Percentiles rank a stretch among this genome's conserved stretches.
phyloP scores from a whole-genome alignment of 2,888 invertebrate genomes.

The Drosophila paramelanica region DNA sequence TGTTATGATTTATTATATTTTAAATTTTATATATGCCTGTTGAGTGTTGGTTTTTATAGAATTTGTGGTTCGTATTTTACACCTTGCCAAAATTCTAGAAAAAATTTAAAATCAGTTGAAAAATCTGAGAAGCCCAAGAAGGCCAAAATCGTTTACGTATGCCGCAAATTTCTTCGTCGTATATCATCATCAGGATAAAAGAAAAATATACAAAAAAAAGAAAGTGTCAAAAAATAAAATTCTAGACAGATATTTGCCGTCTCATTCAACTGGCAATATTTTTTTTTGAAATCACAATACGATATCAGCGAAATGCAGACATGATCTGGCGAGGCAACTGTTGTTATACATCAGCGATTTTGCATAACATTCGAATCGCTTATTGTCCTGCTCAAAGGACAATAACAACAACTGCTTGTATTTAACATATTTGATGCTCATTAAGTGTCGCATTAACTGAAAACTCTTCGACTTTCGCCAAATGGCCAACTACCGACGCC shows the following conservation, averaged over 20 bases:
- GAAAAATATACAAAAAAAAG: no score
- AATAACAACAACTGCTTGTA: conserved; percentile 44
- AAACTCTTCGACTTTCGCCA: conserved; percentile 49
- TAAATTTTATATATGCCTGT: neutral
- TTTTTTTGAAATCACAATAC: conserved; percentile 6
- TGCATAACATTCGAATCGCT: conserved; percentile 37
- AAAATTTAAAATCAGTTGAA: no score
- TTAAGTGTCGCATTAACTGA: conserved; percentile 67
- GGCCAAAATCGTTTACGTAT: no score
- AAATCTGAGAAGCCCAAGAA: no score
- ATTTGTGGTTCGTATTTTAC: neutral
- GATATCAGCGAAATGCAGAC: conserved; percentile 25
- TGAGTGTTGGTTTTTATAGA: neutral
- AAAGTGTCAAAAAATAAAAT: neutral
- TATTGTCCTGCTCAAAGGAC: conserved; percentile 20
- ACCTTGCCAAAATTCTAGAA: neutral
- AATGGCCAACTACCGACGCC: conserved; percentile 49
- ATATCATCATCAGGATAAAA: no score
- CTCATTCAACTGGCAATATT: neutral
- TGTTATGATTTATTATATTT: neutral
- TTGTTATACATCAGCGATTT: conserved; percentile 42
- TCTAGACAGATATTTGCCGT: neutral
- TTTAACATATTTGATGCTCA: conserved; percentile 74
- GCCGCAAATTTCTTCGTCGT: no score
- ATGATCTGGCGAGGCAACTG: conserved; percentile 36